These are phyloP conservation scores for Psettodes erumei DNA, from an alignment of 2,113 vertebrate species.

Conservation along the genomic window DNA sequence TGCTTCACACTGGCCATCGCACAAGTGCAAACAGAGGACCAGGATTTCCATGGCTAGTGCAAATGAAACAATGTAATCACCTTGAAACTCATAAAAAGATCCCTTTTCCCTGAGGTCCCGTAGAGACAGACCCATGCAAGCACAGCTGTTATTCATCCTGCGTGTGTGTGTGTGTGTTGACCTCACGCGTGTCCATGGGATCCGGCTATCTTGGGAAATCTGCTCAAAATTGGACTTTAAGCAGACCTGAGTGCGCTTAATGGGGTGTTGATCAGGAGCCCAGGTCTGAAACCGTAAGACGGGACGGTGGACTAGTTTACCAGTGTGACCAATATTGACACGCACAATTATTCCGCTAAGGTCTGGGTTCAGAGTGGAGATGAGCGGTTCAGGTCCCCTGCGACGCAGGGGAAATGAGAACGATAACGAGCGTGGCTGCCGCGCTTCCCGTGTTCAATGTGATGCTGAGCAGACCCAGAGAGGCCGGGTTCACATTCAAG, in stretches of 20 bases:
- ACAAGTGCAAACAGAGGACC: conserved; percentile 61
- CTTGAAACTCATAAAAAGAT: conserved; percentile 63
- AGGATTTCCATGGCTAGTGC: conserved; percentile 48
- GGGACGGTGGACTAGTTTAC: conserved; percentile 11
- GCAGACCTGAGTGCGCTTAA: conserved; percentile 71
- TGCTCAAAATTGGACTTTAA: conserved; percentile 72
- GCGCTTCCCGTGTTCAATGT: conserved; percentile 43
- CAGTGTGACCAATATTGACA: conserved; percentile 44
- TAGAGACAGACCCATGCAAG: conserved; percentile 17
- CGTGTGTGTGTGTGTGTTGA: conserved; percentile 34
- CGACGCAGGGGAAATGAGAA: conserved; percentile 42
- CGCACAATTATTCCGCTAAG: conserved; percentile 30
- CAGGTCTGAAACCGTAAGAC: conserved; percentile 21
- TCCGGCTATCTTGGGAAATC: conserved; percentile 70
- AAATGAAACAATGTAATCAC: conserved; percentile 74
- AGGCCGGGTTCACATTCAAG: conserved; percentile 1
- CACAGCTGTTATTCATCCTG: conserved; percentile 39
- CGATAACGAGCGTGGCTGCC: conserved; percentile 19
- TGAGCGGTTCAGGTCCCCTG: conserved; percentile 47
- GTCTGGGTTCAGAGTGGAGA: conserved; percentile 28
- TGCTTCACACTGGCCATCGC: conserved; percentile 50
- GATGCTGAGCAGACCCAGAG: conserved; percentile 24
- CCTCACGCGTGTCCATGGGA: conserved; percentile 37
- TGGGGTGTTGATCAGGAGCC: conserved; percentile 63
- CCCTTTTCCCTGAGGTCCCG: conserved; percentile 8